Evolutionary conservation across 2,113 vertebrate genomes (phyloP).

Genomic region (Mastomys coucha): DNA sequence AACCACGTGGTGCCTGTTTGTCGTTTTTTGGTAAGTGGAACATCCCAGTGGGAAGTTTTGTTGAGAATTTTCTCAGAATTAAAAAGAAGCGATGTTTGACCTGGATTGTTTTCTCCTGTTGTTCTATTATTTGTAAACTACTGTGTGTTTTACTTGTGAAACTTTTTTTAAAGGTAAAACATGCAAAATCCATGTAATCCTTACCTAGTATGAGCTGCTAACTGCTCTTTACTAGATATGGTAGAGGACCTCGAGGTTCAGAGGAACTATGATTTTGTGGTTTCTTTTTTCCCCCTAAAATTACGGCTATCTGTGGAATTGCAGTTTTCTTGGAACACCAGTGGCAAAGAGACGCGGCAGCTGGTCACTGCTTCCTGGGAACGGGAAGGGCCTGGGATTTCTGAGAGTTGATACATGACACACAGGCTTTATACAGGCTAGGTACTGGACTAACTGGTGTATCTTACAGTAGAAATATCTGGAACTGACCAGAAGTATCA

Average conservation of each 20-base stretch:
- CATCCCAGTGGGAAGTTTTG: neutral
- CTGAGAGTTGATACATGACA: neutral
- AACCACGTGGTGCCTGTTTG: neutral
- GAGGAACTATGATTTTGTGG: slow-evolving; percentile 63
- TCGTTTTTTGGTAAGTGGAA: neutral
- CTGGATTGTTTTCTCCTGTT: neutral
- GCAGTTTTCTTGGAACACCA: neutral
- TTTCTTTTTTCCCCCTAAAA: slow-evolving; percentile 34
- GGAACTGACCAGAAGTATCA: neutral
- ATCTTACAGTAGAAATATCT: neutral
- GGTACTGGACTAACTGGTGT: neutral
- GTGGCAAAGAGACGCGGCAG: neutral
- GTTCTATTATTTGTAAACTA: slow-evolving; percentile 46
- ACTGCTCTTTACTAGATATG: slow-evolving; percentile 55
- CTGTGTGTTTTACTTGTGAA: neutral
- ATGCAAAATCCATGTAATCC: slow-evolving; percentile 50
- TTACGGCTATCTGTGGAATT: slow-evolving; percentile 66
- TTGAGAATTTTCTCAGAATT: slow-evolving; percentile 47
- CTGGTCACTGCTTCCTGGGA: neutral
- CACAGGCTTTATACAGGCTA: neutral
- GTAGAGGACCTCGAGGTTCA: slow-evolving; percentile 44
- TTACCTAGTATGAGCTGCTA: slow-evolving; percentile 31
- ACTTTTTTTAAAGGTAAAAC: neutral
- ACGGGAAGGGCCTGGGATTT: neutral
- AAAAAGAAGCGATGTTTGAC: slow-evolving; percentile 20